Evolutionary conservation across 2,113 vertebrate species (phyloP).

Genomic region (Oncorhynchus nerka): DNA sequence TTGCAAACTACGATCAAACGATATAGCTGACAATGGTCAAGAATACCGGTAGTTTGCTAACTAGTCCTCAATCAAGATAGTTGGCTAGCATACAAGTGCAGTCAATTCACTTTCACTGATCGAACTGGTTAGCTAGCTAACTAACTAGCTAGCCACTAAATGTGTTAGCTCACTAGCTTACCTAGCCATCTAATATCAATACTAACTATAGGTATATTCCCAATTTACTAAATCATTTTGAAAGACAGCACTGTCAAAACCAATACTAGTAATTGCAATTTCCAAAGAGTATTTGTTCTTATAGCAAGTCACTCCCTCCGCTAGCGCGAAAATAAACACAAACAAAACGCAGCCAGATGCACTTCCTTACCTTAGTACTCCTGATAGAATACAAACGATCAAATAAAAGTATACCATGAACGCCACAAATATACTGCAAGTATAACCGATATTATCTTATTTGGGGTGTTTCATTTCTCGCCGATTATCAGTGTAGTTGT

Average conservation of each 20-base stretch:
- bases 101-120: neutral
- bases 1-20: no score
- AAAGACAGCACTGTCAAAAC: no score
- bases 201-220: no score
- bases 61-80: neutral
- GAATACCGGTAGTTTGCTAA: no score
- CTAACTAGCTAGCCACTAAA: conserved; percentile 3
- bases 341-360: neutral
- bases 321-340: neutral
- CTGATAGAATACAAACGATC: neutral
- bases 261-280: no score
- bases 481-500: neutral
- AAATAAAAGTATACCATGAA: conserved; percentile 9
- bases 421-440: neutral
- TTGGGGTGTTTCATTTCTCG: neutral
- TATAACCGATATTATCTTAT: neutral
- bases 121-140: neutral
- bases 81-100: no score
- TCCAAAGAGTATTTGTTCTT: neutral
- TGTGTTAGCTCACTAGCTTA: no score
- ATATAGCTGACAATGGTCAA: no score
- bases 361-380: conserved; percentile 20
- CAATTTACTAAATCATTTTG: no score
- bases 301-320: neutral
- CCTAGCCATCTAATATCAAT: no score